These are phyloP conservation scores for Myotis yumanensis DNA, from an alignment of 2,113 vertebrate species.

Conservation along the genomic window DNA sequence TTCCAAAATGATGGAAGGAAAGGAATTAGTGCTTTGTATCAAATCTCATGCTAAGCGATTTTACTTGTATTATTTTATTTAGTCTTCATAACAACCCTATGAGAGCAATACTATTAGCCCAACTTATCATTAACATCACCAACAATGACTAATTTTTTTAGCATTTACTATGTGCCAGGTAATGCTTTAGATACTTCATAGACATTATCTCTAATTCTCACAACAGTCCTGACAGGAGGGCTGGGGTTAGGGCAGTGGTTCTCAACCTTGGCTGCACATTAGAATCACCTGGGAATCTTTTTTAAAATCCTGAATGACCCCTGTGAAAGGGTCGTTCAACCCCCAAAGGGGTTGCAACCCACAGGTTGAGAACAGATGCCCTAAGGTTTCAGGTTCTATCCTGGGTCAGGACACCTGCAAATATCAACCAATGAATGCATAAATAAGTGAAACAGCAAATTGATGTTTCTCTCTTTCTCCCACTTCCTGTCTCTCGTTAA, in stretches of 20 bases:
- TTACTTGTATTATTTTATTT: conserved; percentile 7
- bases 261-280: too few species aligned
- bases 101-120: background rate
- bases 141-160: background rate
- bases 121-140: background rate
- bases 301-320: too few species aligned
- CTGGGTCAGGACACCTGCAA: too few species aligned
- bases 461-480: too few species aligned
- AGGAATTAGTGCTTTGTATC: background rate
- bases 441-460: too few species aligned
- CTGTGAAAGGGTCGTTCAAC: too few species aligned
- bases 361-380: too few species aligned
- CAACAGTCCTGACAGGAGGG: background rate
- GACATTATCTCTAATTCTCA: background rate
- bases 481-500: too few species aligned
- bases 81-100: background rate
- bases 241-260: background rate
- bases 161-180: background rate
- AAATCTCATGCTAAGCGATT: background rate
- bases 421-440: too few species aligned
- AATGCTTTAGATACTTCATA: background rate
- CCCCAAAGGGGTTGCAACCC: too few species aligned
- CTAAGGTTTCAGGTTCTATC: too few species aligned
- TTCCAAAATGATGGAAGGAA: background rate
- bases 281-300: too few species aligned